Percentiles rank a stretch among this genome's conserved stretches.
Evolutionary conservation across 2,888 invertebrate genomes (phyloP).

Genomic region (Athalia rosae): DNA sequence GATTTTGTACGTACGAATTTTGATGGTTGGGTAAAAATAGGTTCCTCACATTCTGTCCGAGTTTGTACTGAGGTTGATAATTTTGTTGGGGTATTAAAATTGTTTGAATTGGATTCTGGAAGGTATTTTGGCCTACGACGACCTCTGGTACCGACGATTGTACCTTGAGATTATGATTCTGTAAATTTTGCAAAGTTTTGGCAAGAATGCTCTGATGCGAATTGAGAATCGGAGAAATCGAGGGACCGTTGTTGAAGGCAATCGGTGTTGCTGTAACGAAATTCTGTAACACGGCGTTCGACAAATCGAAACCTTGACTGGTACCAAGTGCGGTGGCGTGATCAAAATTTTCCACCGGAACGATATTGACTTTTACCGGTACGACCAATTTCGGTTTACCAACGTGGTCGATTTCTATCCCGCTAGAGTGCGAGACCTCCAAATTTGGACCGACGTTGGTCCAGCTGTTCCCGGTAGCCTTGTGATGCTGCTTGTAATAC

Average conservation of each 20-base stretch:
- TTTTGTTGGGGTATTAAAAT: constrained; percentile 58
- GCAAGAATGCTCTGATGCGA: constrained; percentile 52
- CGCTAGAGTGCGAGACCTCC: constrained; percentile 65
- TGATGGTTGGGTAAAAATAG: constrained; percentile 62
- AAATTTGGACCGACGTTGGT: constrained; percentile 64
- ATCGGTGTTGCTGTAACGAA: constrained; percentile 57
- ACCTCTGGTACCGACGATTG: constrained; percentile 64
- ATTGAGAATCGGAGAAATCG: constrained; percentile 56
- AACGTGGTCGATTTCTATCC: constrained; percentile 63
- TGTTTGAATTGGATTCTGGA: constrained; percentile 63
- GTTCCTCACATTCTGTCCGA: constrained; percentile 54
- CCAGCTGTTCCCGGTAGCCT: constrained; percentile 57
- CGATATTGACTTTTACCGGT: constrained; percentile 66
- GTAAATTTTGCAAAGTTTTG: constrained; percentile 50
- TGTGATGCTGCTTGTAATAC: constrained; percentile 48
- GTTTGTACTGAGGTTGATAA: constrained; percentile 53
- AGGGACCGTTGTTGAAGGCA: constrained; percentile 47
- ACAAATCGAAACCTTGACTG: constrained; percentile 74
- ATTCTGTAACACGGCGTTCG: constrained; percentile 70
- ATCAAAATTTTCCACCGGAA: constrained; percentile 71
- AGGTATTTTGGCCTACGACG: constrained; percentile 67
- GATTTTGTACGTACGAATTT: constrained; percentile 62
- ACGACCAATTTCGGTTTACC: constrained; percentile 68
- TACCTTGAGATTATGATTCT: constrained; percentile 54
- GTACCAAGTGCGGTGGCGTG: constrained; percentile 73